These are phyloP conservation scores for Sylvicapra grimmia DNA, from an alignment of 2,113 vertebrate species.

Conservation along the genomic window DNA sequence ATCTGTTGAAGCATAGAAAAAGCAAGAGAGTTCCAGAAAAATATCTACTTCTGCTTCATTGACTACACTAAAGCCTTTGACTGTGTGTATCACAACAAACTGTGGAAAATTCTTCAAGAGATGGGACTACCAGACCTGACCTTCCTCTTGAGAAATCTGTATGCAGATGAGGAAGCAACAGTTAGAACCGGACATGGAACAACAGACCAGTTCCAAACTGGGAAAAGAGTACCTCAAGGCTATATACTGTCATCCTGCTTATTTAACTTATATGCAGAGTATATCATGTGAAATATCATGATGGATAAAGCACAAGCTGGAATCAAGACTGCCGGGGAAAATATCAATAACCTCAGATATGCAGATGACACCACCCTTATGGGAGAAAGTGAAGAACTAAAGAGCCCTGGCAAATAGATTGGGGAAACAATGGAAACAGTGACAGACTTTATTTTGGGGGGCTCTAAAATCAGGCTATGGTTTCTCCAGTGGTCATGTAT, in stretches of 20 bases:
- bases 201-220: not conserved
- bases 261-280: not conserved
- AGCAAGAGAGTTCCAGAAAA: too few species aligned
- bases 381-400: not conserved
- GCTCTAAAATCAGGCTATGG: not conserved
- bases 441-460: not conserved
- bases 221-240: not conserved
- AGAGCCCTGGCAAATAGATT: not conserved
- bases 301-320: not conserved
- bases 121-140: not conserved
- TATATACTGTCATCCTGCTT: not conserved
- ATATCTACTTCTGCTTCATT: too few species aligned
- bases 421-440: not conserved
- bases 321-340: not conserved
- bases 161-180: not conserved
- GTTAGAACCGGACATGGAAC: not conserved
- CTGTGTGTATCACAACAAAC: not conserved
- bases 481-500: not conserved
- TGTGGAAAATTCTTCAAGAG: not conserved
- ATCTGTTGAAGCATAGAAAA: too few species aligned
- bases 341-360: not conserved
- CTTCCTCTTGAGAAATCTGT: not conserved
- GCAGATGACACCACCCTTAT: not conserved
- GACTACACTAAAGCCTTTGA: too few species aligned
- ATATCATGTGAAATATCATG: not conserved